Conservation (phyloP, 2,888 invertebrate genomes). For the Rhamnusium bicolor region DNA sequence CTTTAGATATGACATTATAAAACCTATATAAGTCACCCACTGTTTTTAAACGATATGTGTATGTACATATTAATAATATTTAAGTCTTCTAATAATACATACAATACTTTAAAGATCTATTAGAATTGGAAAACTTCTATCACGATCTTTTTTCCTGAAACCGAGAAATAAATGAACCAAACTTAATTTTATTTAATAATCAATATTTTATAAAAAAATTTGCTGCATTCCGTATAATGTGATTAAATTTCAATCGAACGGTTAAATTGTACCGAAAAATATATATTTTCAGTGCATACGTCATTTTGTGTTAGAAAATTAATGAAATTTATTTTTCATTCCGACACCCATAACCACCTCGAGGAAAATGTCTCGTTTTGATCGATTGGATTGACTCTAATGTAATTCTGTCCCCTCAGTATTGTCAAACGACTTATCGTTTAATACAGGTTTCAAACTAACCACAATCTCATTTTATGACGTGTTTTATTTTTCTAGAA, state of each 20-base stretch:
- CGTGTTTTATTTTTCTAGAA: slow-evolving; percentile 24
- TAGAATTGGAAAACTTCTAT: no score
- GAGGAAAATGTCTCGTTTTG: slow-evolving; percentile 17
- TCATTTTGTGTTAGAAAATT: background rate
- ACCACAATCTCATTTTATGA: slow-evolving; percentile 36
- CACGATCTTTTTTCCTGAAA: no score
- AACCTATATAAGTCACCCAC: no score
- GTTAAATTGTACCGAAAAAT: background rate
- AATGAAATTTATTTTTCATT: background rate
- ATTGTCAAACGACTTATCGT: slow-evolving; percentile 21
- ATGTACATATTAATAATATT: no score
- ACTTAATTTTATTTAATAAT: background rate
- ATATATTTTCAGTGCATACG: background rate
- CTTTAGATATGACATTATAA: no score
- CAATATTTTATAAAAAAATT: no score
- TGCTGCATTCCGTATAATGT: background rate
- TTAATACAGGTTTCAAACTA: slow-evolving; percentile 3
- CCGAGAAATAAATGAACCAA: no score
- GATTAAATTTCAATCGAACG: background rate
- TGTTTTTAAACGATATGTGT: no score
- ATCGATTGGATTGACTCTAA: slow-evolving; percentile 26
- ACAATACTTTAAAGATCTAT: no score
- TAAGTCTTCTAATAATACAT: no score
- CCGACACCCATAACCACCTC: background rate
- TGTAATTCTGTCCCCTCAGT: slow-evolving; percentile 7